phyloP scores from a whole-genome alignment of 1,140 invertebrate species.

The Aleiodes sp. region DNA sequence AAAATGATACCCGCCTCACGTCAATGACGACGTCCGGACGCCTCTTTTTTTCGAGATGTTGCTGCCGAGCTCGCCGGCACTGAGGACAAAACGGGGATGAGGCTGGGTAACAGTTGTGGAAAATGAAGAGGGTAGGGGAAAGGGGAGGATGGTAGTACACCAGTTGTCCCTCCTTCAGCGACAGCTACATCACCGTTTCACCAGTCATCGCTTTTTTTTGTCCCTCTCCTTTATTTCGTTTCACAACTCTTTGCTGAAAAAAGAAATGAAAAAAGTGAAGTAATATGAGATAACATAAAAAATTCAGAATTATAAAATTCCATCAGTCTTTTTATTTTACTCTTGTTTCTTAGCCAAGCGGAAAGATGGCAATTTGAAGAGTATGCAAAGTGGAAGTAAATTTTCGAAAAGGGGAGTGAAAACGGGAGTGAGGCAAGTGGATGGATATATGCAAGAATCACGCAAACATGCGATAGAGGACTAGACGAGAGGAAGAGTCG shows the following conservation, averaged over 20 bases:
- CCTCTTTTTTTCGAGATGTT: background rate
- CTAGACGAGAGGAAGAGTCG: conserved; percentile 19
- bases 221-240: background rate
- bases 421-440: background rate
- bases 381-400: background rate
- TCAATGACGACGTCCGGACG: conserved; percentile 28
- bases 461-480: conserved; percentile 32
- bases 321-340: background rate
- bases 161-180: background rate
- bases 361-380: conserved; percentile 17
- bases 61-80: background rate
- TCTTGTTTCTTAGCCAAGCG: no score
- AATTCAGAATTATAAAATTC: background rate
- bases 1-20: conserved; percentile 12
- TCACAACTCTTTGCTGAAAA: conserved; percentile 9
- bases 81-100: background rate
- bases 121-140: background rate
- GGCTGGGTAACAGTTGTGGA: background rate
- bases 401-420: background rate
- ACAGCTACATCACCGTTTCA: conserved; percentile 20
- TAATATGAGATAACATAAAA: background rate
- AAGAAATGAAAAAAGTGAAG: no score
- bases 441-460: conserved; percentile 27
- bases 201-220: conserved; percentile 20
- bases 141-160: background rate